Base-by-base conservation (phyloP, 2,888 invertebrate genomes). In the Oconnorella tubifera region DNA sequence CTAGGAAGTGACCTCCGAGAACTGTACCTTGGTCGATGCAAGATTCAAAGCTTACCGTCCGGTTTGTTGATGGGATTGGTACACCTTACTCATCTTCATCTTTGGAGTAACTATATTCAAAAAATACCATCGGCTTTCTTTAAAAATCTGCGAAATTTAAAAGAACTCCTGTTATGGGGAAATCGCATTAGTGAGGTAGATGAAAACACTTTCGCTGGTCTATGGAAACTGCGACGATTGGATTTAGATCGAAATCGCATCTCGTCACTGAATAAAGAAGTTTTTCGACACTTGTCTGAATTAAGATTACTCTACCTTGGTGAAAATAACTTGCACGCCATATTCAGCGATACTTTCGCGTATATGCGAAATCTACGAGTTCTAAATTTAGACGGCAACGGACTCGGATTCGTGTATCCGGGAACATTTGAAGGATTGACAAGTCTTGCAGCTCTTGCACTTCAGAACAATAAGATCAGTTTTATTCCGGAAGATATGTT, bases 231-330 rank as follows among this genome's bases (percentile, higher is more conserved):
- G 33, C 61, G 55, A 3, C 56, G 66, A n/a, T 59, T 72, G 10
- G 71, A 72, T 29, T 56, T 72, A 10, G 72, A 72, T 57, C 56
- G 64, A 14, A 72, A 72, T 51, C 48, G 55, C 6, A 68, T 72
- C n/a, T n/a, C 40, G 19, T 49, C 63, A 6, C 32, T 72, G 10
- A 59, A 51, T 28, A 63, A 57, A 33, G 58, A 65, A 31, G 56
- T 62, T 2, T 72, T 72, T 49, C 40, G 71, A 3, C 68, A 67
- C 40, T 48, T 72, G 29, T 33, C 64, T 3, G 63, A 63, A 19
- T 51, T 72, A 29, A 68, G 68, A 33, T 65, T 66, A 3, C 62
- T 72, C 14, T 61, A 67, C 27, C 63, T 72, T 31, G 68, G 71
- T 28, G 65, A 66, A 19, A 72, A 72, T 60, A 27, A 66, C 25